phyloP scores from a whole-genome alignment of 2,797 vertebrate species.

The Sebastolobus altivelis region DNA sequence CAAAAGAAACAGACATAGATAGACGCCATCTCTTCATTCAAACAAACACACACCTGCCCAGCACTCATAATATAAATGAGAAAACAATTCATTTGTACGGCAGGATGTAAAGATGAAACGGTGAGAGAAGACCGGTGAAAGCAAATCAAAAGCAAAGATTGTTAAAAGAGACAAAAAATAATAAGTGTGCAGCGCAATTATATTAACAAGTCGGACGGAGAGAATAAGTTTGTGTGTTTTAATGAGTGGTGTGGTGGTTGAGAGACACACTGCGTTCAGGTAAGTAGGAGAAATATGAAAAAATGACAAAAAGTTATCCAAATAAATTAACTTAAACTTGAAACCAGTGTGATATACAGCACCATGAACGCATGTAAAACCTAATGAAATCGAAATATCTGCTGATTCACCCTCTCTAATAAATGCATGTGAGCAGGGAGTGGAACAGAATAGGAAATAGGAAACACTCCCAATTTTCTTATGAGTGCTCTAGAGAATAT shows the following conservation, averaged over 20 bases:
- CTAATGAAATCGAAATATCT: constrained; percentile 40
- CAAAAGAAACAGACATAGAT: constrained; percentile 25
- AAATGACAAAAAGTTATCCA: neutral
- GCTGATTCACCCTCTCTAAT: constrained; percentile 36
- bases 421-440: constrained; percentile 25
- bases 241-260: neutral
- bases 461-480: constrained; percentile 51
- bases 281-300: neutral
- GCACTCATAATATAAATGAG: constrained; percentile 8
- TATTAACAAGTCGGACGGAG: neutral
- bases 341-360: constrained; percentile 19
- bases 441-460: constrained; percentile 32
- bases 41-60: neutral
- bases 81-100: neutral
- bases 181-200: constrained; percentile 5
- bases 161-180: constrained; percentile 12
- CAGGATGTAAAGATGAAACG: neutral
- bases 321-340: constrained; percentile 14
- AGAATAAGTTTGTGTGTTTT: neutral
- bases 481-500: constrained; percentile 55
- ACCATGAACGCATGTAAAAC: constrained; percentile 18
- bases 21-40: neutral
- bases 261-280: neutral
- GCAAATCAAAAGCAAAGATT: constrained; percentile 9
- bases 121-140: neutral